phyloP scores from a whole-genome alignment of 2,888 invertebrate species.

The Busseola fusca region DNA sequence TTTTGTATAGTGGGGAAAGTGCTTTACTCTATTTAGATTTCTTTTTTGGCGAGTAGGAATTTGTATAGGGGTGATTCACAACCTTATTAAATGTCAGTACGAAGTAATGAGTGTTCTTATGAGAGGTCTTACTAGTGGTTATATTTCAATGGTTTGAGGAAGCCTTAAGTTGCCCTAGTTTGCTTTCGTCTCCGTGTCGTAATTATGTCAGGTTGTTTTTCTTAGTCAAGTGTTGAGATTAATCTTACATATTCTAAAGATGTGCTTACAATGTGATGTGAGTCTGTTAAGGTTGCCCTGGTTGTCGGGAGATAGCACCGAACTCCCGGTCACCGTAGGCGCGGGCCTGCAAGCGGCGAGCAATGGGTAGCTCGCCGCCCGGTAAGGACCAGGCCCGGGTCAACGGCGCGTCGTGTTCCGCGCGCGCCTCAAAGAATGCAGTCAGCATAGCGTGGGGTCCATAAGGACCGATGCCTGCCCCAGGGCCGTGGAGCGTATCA shows the following conservation, averaged over 20 bases:
- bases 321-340: too few relatives aligned
- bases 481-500: too few relatives aligned
- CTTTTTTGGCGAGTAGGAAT: not conserved
- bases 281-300: not conserved
- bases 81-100: slow-evolving; percentile 14
- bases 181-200: not conserved
- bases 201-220: slow-evolving; percentile 15
- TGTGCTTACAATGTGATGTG: not conserved
- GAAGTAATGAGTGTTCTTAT: slow-evolving; percentile 4
- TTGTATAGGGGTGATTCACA: slow-evolving; percentile 17
- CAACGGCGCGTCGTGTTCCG: too few relatives aligned
- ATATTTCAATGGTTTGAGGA: slow-evolving; percentile 24
- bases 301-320: too few relatives aligned
- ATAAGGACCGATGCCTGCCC: too few relatives aligned
- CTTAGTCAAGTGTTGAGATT: not conserved
- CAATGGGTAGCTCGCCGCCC: too few relatives aligned
- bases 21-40: slow-evolving; percentile 56
- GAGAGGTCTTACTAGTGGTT: slow-evolving; percentile 14
- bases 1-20: slow-evolving; percentile 55
- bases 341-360: too few relatives aligned
- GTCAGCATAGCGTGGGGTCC: too few relatives aligned
- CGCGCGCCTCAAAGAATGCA: too few relatives aligned
- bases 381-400: too few relatives aligned
- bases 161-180: slow-evolving; percentile 19
- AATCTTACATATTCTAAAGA: not conserved